These are phyloP conservation scores for Ciconia boyciana DNA, from an alignment of 2,113 vertebrate genomes.

Conservation along the genomic window DNA sequence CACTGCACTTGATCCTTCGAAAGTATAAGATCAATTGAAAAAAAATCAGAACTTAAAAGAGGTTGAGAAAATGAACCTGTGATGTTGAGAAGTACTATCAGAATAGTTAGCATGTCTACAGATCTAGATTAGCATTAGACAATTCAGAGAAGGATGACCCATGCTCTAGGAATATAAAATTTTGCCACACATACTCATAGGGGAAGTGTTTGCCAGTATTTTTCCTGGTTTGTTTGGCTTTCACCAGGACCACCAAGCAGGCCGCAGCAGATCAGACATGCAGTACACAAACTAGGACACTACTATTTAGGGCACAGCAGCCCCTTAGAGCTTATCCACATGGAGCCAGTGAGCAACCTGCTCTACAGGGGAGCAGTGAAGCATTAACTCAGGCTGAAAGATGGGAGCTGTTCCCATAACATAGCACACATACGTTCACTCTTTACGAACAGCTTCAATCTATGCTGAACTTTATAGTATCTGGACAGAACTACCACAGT, in stretches of 20 bases:
- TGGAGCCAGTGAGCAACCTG: background rate
- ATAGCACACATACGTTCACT: background rate
- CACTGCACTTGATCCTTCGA: background rate
- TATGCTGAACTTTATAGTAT: background rate
- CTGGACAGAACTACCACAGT: background rate
- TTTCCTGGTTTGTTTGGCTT: background rate
- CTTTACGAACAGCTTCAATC: background rate
- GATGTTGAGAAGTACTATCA: background rate
- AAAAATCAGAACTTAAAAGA: background rate
- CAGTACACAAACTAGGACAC: slow-evolving; percentile 27
- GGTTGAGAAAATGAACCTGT: background rate
- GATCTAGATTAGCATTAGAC: background rate
- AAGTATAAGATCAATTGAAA: background rate
- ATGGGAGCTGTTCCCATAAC: background rate
- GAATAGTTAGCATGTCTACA: background rate
- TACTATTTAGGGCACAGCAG: slow-evolving; percentile 46
- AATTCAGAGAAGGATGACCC: background rate
- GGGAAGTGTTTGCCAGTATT: background rate
- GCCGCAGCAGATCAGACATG: background rate
- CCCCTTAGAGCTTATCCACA: slow-evolving; percentile 40
- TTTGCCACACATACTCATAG: background rate
- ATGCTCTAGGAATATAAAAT: background rate
- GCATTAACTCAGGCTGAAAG: background rate
- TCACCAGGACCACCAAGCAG: background rate
- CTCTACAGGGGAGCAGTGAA: background rate